A percentile compares a stretch with the other conserved stretches of the same genome.
These are phyloP conservation scores for Meteorus colon DNA, from an alignment of 2,888 invertebrate genomes.

Conservation along the genomic window DNA sequence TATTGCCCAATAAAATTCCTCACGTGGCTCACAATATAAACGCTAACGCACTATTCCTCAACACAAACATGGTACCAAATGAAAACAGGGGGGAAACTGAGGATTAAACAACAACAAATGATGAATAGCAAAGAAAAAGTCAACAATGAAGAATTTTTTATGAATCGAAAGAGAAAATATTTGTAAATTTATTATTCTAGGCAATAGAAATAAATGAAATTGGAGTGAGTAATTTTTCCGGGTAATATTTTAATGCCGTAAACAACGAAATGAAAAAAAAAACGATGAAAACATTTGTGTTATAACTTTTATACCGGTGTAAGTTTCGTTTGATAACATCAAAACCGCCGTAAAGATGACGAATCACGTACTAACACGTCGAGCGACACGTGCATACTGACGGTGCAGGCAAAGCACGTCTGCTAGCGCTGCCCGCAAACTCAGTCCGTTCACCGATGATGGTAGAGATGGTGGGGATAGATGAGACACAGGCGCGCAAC, in stretches of 20 bases:
- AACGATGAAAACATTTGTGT: background rate
- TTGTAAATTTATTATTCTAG: background rate
- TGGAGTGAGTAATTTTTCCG: background rate
- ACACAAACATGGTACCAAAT: background rate
- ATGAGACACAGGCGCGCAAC: conserved; percentile 9
- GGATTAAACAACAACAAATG: background rate
- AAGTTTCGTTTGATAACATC: background rate
- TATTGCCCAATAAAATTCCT: background rate
- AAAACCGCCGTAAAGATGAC: background rate
- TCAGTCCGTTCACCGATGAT: conserved; percentile 6
- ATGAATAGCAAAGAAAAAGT: background rate
- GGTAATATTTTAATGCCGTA: background rate
- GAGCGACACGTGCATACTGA: conserved; percentile 43
- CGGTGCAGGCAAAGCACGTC: background rate
- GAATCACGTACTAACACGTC: conserved; percentile 22
- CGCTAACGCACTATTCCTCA: conserved; percentile 22
- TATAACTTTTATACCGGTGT: too few relatives aligned
- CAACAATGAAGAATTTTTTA: background rate
- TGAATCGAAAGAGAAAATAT: background rate
- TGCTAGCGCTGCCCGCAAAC: conserved; percentile 15
- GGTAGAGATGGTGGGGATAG: background rate
- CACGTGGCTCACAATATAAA: conserved; percentile 19
- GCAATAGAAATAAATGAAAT: background rate
- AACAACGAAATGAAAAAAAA: background rate
- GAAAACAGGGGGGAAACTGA: too few relatives aligned